Evolutionary conservation across 2,797 vertebrate genomes (phyloP).

Genomic region (Triplophysa yarkandensis): DNA sequence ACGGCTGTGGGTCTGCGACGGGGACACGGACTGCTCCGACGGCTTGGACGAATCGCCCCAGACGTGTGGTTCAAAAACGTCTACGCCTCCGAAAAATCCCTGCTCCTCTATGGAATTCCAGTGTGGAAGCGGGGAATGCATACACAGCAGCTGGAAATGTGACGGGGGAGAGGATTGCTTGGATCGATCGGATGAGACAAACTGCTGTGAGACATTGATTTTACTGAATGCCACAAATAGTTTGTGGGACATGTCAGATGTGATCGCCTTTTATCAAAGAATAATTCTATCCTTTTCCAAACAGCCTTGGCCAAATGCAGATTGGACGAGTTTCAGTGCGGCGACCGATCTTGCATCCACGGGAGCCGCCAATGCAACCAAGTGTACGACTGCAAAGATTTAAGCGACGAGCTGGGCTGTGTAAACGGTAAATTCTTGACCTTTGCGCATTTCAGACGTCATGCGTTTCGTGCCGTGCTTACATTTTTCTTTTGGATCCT

Average conservation of each 20-base stretch:
- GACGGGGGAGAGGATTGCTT: conserved; percentile 80
- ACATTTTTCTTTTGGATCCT: not conserved
- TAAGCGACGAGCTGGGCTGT: conserved; percentile 85
- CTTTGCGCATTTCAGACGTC: not conserved
- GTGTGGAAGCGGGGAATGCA: conserved; percentile 81
- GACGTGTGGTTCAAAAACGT: conserved; percentile 62
- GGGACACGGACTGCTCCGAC: conserved; percentile 79
- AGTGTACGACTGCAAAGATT: conserved; percentile 82
- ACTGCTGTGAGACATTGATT: conserved; percentile 75
- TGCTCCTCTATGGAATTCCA: conserved; percentile 79
- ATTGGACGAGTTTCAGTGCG: conserved; percentile 85
- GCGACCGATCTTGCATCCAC: conserved; percentile 82
- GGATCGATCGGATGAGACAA: conserved; percentile 82
- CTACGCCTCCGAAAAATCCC: not conserved
- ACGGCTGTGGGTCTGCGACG: conserved; percentile 82
- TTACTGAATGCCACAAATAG: too few relatives aligned
- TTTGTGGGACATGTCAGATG: too few relatives aligned
- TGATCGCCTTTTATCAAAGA: not conserved
- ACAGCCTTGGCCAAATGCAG: conserved; percentile 78
- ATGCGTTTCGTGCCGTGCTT: not conserved
- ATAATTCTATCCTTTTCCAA: not conserved
- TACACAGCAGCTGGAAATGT: conserved; percentile 84
- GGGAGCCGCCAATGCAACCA: conserved; percentile 85
- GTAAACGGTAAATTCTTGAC: conserved; percentile 72
- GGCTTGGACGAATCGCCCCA: conserved; percentile 81